These are phyloP conservation scores for Chorisops tibialis DNA, from an alignment of 2,888 invertebrate species.

Conservation along the genomic window DNA sequence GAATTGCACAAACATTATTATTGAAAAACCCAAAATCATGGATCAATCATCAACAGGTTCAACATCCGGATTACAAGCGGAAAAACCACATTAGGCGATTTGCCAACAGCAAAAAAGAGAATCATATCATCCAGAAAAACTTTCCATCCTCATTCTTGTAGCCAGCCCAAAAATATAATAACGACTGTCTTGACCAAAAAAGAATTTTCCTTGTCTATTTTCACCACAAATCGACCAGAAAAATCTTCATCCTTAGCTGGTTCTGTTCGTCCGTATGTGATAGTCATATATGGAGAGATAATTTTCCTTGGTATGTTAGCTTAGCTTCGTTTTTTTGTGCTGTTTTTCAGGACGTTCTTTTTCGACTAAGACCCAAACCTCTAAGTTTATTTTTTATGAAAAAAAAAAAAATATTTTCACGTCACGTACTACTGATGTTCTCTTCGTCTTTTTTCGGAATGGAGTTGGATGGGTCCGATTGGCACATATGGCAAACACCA, in stretches of 20 bases:
- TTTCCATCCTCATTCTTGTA: too few relatives aligned
- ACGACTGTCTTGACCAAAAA: not conserved
- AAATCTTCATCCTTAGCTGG: not conserved
- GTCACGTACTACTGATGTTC: constrained; percentile 3
- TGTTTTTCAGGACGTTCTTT: not conserved
- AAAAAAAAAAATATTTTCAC: constrained; percentile 6
- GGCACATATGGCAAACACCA: too few relatives aligned
- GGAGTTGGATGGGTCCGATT: too few relatives aligned
- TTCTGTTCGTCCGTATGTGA: not conserved
- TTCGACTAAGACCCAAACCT: not conserved
- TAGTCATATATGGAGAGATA: not conserved
- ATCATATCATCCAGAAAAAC: too few relatives aligned
- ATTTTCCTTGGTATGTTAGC: constrained; percentile 7
- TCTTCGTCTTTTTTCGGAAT: not conserved
- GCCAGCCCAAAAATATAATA: too few relatives aligned
- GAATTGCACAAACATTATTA: too few relatives aligned
- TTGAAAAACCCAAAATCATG: too few relatives aligned
- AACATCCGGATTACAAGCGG: too few relatives aligned
- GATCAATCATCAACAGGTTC: too few relatives aligned
- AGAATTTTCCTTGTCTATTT: constrained; percentile 4
- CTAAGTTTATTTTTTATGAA: not conserved
- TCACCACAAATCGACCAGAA: constrained; percentile 13
- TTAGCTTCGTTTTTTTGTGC: not conserved
- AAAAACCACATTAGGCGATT: too few relatives aligned
- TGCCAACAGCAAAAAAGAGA: too few relatives aligned